Percentiles rank a stretch among this genome's conserved stretches.
phyloP scores from a whole-genome alignment of 2,888 invertebrate species.

The Andrena bucephala region DNA sequence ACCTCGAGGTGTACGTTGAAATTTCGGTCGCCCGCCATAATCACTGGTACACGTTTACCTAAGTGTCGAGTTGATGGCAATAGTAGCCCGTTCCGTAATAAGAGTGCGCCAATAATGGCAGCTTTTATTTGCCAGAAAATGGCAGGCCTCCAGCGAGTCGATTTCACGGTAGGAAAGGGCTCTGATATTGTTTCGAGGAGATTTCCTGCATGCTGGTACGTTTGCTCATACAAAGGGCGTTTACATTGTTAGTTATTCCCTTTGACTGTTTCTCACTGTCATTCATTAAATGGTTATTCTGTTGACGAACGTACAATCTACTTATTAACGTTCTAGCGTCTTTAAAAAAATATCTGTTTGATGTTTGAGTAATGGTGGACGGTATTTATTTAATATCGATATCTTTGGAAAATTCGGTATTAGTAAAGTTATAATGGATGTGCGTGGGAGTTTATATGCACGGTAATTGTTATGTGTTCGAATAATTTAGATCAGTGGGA shows the following conservation, averaged over 20 bases:
- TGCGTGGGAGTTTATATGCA: too few relatives aligned
- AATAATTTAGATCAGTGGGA: too few relatives aligned
- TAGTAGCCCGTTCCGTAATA: slow-evolving; percentile 26
- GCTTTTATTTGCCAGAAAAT: slow-evolving; percentile 42
- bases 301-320: too few relatives aligned
- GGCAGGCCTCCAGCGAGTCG: slow-evolving; percentile 11
- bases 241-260: not conserved
- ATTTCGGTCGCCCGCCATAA: slow-evolving; percentile 50
- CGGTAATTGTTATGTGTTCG: too few relatives aligned
- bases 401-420: too few relatives aligned
- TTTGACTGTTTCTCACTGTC: not conserved
- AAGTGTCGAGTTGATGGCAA: slow-evolving; percentile 21
- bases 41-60: slow-evolving; percentile 40
- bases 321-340: too few relatives aligned
- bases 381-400: too few relatives aligned
- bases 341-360: too few relatives aligned
- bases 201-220: not conserved
- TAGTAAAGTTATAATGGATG: too few relatives aligned
- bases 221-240: not conserved
- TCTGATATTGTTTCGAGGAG: slow-evolving; percentile 2
- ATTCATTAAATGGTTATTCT: not conserved
- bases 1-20: slow-evolving; percentile 28
- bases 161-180: slow-evolving; percentile 13
- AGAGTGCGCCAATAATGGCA: slow-evolving; percentile 46
- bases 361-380: too few relatives aligned